These are phyloP conservation scores for Dipodomys ordii DNA, from an alignment of 2,113 vertebrate genomes.

Conservation along the genomic window DNA sequence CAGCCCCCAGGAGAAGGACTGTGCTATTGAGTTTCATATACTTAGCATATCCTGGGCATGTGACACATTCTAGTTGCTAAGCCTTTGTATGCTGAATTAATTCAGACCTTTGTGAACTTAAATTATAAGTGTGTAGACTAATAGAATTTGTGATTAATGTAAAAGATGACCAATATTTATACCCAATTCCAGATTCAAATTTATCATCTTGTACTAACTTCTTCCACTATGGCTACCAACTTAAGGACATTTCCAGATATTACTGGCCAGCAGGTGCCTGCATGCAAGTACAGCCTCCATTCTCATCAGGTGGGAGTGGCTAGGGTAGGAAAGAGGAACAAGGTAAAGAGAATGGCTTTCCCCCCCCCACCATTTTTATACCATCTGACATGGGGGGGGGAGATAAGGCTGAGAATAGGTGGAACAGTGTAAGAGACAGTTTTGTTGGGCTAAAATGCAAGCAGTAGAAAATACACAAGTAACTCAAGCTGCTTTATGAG, in stretches of 20 bases:
- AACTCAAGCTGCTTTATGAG: not conserved
- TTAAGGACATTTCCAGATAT: not conserved
- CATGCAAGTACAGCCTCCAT: not conserved
- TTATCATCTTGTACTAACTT: not conserved
- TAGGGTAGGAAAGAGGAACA: not conserved
- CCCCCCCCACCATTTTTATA: not conserved
- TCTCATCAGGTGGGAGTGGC: not conserved
- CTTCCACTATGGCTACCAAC: not conserved
- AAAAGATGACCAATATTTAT: not conserved
- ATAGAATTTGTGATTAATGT: not conserved
- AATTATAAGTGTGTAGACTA: not conserved
- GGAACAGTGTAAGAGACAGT: not conserved
- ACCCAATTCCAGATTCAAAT: not conserved
- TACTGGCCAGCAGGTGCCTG: not conserved
- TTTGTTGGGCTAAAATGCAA: not conserved
- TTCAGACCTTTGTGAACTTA: not conserved
- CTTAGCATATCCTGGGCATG: not conserved
- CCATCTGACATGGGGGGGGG: not conserved
- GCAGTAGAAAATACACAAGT: not conserved
- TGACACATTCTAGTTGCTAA: not conserved
- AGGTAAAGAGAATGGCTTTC: not conserved
- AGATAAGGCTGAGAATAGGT: not conserved
- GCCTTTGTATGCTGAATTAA: not conserved
- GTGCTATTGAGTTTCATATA: not conserved
- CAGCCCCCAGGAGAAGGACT: not conserved